Evolutionary conservation across 2,113 vertebrate species (phyloP).

Genomic region (Passer montanus): DNA sequence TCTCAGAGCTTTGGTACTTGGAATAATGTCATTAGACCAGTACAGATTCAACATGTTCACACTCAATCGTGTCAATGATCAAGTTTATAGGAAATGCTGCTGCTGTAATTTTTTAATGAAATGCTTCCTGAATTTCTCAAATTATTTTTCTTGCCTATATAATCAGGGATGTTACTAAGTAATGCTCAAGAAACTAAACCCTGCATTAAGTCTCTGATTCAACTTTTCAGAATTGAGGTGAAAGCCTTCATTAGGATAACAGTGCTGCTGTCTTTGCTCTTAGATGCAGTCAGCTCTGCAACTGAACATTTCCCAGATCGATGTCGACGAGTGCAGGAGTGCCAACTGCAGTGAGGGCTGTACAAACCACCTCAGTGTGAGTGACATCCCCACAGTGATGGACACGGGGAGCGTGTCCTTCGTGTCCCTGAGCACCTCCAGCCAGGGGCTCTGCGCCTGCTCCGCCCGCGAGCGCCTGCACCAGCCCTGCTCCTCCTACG

Average conservation of each 20-base stretch:
- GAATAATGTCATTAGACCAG: background rate
- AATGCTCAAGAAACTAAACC: background rate
- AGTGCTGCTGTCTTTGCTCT: background rate
- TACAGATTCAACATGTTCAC: background rate
- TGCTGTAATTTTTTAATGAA: background rate
- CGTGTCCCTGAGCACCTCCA: slow-evolving; percentile 75
- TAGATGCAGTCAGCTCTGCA: slow-evolving; percentile 85
- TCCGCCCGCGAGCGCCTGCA: slow-evolving; percentile 73
- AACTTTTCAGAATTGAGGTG: background rate
- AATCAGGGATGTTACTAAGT: background rate
- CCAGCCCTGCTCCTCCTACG: slow-evolving; percentile 80
- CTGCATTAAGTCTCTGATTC: background rate
- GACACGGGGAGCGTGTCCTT: slow-evolving; percentile 79
- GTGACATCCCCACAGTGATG: slow-evolving; percentile 74
- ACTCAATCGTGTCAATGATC: background rate
- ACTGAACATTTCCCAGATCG: slow-evolving; percentile 77
- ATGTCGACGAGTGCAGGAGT: slow-evolving; percentile 80
- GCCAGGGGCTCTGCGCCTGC: slow-evolving; percentile 73
- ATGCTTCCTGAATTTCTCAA: background rate
- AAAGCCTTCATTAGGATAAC: background rate
- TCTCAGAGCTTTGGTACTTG: background rate
- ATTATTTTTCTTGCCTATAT: background rate
- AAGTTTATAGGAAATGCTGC: background rate
- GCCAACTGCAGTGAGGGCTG: slow-evolving; percentile 75
- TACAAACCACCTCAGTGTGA: slow-evolving; percentile 62